A percentile compares a stretch with the other conserved stretches of the same genome.
Conservation (phyloP, 1,140 invertebrate species). For the Drosophila kikkawai region DNA sequence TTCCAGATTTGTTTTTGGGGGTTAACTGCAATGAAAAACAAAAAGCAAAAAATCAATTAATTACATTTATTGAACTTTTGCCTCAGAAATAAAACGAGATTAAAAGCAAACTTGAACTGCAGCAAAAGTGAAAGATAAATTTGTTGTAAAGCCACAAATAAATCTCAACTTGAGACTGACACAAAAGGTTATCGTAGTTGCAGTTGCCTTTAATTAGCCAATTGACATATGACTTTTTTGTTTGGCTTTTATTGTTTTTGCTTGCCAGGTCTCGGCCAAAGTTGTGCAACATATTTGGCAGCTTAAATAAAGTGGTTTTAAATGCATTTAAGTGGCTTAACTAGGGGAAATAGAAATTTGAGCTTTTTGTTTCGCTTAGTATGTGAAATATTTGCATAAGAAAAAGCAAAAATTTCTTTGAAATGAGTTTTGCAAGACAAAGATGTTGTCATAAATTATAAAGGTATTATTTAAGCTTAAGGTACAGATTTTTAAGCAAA, state of each 20-base stretch:
- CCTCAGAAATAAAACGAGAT: slow-evolving; percentile 25
- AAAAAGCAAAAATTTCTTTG: slow-evolving; percentile 33
- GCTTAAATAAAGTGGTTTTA: slow-evolving; percentile 24
- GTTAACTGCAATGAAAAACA: slow-evolving; percentile 59
- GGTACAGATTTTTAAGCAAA: not conserved
- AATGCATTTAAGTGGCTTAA: slow-evolving; percentile 38
- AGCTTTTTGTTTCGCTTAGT: slow-evolving; percentile 23
- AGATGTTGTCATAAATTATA: slow-evolving; percentile 8
- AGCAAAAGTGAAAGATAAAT: slow-evolving; percentile 55
- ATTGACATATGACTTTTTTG: slow-evolving; percentile 75
- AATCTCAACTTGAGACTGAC: slow-evolving; percentile 56
- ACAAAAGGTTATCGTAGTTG: slow-evolving; percentile 65
- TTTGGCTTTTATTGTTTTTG: slow-evolving; percentile 41
- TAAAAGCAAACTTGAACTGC: slow-evolving; percentile 37
- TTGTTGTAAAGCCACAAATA: slow-evolving; percentile 19
- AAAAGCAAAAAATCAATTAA: slow-evolving; percentile 30
- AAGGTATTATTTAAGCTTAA: slow-evolving; percentile 15
- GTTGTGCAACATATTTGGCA: slow-evolving; percentile 37
- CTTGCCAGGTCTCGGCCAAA: slow-evolving; percentile 1
- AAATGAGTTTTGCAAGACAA: slow-evolving; percentile 17
- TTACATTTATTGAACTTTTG: slow-evolving; percentile 55
- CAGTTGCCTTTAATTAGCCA: slow-evolving; percentile 69
- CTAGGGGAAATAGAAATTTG: slow-evolving; percentile 29
- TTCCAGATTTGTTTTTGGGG: slow-evolving; percentile 51
- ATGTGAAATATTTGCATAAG: slow-evolving; percentile 36